Percentiles rank a stretch among this genome's conserved stretches.
Evolutionary conservation across 2,113 vertebrate species (phyloP).

Genomic region (Gadus chalcogrammus): DNA sequence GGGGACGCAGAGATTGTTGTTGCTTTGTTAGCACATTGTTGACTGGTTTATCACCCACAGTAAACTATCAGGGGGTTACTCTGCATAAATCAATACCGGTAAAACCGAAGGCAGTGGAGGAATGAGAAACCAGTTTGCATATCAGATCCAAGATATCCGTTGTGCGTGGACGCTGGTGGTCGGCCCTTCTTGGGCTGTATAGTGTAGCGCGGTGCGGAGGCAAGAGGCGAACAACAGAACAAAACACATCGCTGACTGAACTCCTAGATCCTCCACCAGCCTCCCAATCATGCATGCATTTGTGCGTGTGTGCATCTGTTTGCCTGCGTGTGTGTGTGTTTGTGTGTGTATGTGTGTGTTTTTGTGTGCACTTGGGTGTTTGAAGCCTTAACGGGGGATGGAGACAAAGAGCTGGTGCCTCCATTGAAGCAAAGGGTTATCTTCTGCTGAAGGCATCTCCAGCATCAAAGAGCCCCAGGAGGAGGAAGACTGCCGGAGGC

Average conservation of each 20-base stretch:
- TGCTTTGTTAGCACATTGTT: constrained; percentile 20
- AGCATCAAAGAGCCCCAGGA: not conserved
- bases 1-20: constrained; percentile 5
- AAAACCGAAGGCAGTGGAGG: constrained; percentile 1
- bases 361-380: not conserved
- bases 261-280: too few relatives aligned
- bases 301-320: not conserved
- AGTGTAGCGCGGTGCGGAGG: too few relatives aligned
- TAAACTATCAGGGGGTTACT: not conserved
- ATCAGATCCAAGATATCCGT: not conserved
- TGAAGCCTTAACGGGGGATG: not conserved
- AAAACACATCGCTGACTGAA: too few relatives aligned
- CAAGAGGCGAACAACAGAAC: too few relatives aligned
- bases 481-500: not conserved
- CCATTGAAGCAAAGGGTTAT: not conserved
- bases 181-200: too few relatives aligned
- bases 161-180: too few relatives aligned
- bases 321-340: not conserved
- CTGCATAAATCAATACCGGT: constrained; percentile 18
- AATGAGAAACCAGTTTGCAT: not conserved
- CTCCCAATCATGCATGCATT: not conserved
- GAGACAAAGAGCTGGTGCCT: not conserved
- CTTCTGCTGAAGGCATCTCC: constrained; percentile 11
- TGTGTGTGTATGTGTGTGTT: not conserved
- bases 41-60: constrained; percentile 7